Conservation (phyloP, 64 coral and sea anemone species). For the Trachythela sp. region DNA sequence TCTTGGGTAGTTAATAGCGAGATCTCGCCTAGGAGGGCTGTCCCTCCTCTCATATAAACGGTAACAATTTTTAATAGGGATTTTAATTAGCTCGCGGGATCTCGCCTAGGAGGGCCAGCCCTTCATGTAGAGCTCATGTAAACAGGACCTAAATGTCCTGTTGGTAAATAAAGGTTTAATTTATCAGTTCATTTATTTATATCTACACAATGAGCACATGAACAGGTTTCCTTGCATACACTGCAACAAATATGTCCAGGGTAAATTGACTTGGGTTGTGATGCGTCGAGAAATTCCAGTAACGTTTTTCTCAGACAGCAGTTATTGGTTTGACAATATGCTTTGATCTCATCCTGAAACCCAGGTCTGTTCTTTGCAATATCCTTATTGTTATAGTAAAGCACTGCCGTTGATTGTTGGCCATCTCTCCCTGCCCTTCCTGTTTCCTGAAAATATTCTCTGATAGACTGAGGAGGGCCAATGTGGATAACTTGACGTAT, state of each 20-base stretch:
- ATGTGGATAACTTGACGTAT: conserved; percentile 41
- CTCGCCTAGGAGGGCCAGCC: too few relatives aligned
- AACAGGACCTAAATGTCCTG: too few relatives aligned
- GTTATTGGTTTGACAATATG: conserved; percentile 12
- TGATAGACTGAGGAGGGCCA: too few relatives aligned
- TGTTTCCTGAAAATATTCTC: too few relatives aligned
- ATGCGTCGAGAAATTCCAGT: background rate
- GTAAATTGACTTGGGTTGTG: background rate
- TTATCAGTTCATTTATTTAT: too few relatives aligned
- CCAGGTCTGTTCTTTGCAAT: conserved; percentile 36
- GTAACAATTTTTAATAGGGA: too few relatives aligned
- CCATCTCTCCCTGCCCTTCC: conserved; percentile 33
- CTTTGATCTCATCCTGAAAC: conserved; percentile 24
- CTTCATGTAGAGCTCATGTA: too few relatives aligned
- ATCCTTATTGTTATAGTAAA: conserved; percentile 29
- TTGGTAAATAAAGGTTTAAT: too few relatives aligned
- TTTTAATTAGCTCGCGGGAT: too few relatives aligned
- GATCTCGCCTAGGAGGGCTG: too few relatives aligned
- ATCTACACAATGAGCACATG: background rate
- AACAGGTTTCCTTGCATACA: background rate
- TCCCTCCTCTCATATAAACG: too few relatives aligned
- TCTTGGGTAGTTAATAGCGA: too few relatives aligned
- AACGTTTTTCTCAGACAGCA: conserved; percentile 14
- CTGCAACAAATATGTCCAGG: conserved; percentile 28
- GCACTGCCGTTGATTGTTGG: background rate